These are phyloP conservation scores for Apteryx owenii DNA, from an alignment of 2,113 vertebrate species.

Conservation along the genomic window DNA sequence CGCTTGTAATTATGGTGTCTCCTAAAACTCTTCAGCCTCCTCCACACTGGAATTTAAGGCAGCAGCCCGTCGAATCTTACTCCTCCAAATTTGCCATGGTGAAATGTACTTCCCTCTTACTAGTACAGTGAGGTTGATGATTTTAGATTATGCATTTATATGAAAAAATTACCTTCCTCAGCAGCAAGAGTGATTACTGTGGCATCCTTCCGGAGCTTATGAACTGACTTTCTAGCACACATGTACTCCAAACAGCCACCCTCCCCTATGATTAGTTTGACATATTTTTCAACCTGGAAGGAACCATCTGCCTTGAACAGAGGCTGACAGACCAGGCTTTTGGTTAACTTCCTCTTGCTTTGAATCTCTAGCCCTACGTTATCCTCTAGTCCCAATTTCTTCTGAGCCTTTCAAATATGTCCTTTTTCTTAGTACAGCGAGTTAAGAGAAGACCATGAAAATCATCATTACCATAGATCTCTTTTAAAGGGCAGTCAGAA, in stretches of 20 bases:
- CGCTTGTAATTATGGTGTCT: neutral
- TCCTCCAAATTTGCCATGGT: neutral
- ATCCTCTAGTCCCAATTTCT: constrained; percentile 19
- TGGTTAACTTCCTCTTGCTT: rapidly evolving
- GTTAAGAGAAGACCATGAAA: neutral
- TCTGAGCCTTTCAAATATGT: constrained; percentile 37
- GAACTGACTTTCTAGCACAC: constrained; percentile 52
- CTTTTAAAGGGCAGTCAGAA: neutral
- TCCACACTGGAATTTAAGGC: neutral
- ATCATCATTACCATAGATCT: neutral
- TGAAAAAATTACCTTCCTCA: constrained; percentile 59
- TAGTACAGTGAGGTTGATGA: neutral
- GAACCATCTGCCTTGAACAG: constrained; percentile 38
- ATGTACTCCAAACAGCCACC: constrained; percentile 69
- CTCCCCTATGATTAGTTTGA: constrained; percentile 42
- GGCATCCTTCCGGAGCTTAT: constrained; percentile 55
- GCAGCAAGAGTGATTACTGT: constrained; percentile 14
- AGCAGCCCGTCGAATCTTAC: neutral
- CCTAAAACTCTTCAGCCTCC: neutral
- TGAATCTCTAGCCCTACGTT: neutral
- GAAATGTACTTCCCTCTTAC: neutral
- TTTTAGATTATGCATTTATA: too few relatives aligned
- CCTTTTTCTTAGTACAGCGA: constrained; percentile 52
- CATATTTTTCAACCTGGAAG: constrained; percentile 63
- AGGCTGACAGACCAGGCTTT: constrained; percentile 33